Evolutionary conservation across 1,140 invertebrate species (phyloP).

Genomic region (Fopius arisanus): DNA sequence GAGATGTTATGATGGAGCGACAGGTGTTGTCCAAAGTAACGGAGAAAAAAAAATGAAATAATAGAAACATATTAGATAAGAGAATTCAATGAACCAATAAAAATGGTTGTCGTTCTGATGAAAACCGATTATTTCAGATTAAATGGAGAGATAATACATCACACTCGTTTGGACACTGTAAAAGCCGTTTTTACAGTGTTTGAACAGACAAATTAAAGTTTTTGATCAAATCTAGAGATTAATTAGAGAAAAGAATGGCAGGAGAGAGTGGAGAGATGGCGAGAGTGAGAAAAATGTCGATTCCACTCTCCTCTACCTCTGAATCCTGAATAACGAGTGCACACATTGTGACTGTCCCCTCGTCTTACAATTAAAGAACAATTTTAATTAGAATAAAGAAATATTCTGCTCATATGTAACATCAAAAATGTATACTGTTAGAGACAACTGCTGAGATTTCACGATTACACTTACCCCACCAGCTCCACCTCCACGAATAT

Average conservation of each 20-base stretch:
- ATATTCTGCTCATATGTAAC: constrained; percentile 4
- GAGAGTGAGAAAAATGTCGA: no score
- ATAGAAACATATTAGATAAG: constrained; percentile 60
- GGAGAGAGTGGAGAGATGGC: no score
- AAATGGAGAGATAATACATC: background rate
- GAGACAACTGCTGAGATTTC: background rate
- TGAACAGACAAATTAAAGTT: background rate
- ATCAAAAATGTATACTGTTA: background rate
- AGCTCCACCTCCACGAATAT: background rate
- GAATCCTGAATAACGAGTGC: background rate
- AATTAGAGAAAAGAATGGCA: background rate
- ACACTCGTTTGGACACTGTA: background rate
- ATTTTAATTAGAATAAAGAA: background rate
- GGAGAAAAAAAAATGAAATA: constrained; percentile 55
- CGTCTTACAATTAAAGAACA: background rate
- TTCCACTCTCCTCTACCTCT: background rate
- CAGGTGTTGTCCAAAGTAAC: constrained; percentile 42
- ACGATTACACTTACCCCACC: background rate
- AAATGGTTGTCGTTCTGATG: constrained; percentile 38
- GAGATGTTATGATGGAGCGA: constrained; percentile 49
- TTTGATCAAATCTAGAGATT: background rate
- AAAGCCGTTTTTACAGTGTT: background rate
- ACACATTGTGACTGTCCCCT: constrained; percentile 3
- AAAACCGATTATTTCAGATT: constrained; percentile 6
- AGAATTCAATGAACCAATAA: constrained; percentile 39